Base-by-base conservation (phyloP, 2,888 invertebrate species). In the Clanis bilineata region DNA sequence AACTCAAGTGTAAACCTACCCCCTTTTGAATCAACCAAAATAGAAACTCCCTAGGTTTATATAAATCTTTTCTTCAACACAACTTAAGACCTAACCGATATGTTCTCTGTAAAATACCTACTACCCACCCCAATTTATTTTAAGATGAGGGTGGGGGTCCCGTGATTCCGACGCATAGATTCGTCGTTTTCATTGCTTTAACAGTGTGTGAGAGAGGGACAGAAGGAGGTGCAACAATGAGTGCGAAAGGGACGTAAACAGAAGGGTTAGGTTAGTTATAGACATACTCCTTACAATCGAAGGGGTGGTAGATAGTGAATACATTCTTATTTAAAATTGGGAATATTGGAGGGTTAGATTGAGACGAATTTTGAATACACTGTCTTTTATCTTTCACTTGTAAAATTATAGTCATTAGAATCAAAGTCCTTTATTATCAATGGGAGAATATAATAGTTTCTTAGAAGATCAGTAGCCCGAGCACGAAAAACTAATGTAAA, bases 91-190 rank as follows among this genome's bases (percentile, higher is more conserved):
- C 51, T 51, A 18, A 23, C 45, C 12, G 45, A 45, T 28, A 47
- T 47, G 28, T 45, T 22, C 51, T 51, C 32, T 21, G 32, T 51
- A 25, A 38, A 66, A 68, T 78, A 85, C 83, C 82, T 86, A 85
- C 79, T 72, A 63, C 66, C 72, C 82, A 80, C 88, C 88, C 86
- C 79, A 86, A 88, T 89, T 89, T 88, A 89, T 89, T 90, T 51
- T 89, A 87, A 88, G 88, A 86, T 77, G 74, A 84, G 88, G 88
- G 86, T 78, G 85, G 86, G 81, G 82, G 74, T 79, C 74, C 86
- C 76, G 89, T 87, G 90, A 90, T 90, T 89, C 90, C 85, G 83
- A 78, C 86, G 85, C 86, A 89, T 88, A 87, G 90, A 90, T 90
- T 90, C 88, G 83, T 83, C 82, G 81, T 86, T 90, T 89, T 88